Conservation (phyloP, 2,888 invertebrate species). For the Nymphalis polychloros region DNA sequence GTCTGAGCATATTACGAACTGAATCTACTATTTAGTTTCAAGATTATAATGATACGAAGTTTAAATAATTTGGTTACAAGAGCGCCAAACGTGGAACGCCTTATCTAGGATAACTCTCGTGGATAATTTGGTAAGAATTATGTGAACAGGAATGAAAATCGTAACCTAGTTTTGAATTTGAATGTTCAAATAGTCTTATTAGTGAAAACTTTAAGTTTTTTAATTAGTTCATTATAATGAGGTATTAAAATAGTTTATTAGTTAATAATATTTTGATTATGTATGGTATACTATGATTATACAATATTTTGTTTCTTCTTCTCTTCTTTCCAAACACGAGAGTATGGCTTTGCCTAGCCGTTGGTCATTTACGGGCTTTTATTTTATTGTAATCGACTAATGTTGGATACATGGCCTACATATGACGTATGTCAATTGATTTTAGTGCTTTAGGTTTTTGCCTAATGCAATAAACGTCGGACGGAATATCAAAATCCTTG, state of each 20-base stretch:
- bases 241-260: background rate
- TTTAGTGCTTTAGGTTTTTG: no score
- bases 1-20: constrained; percentile 5
- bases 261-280: background rate
- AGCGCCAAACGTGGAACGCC: constrained; percentile 19
- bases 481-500: no score
- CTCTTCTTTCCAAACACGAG: no score
- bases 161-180: constrained; percentile 19
- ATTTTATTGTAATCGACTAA: no score
- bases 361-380: no score
- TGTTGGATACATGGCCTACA: no score
- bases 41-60: constrained; percentile 37
- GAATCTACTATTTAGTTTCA: constrained; percentile 22
- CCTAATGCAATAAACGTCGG: no score
- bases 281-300: no score
- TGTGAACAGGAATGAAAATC: constrained; percentile 14
- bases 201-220: background rate
- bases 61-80: constrained; percentile 26
- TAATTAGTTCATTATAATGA: background rate
- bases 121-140: constrained; percentile 20
- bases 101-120: constrained; percentile 19
- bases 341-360: no score
- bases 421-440: no score
- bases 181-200: constrained; percentile 1
- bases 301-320: no score